Percentiles rank a stretch among this genome's conserved stretches.
Evolutionary conservation across 2,113 vertebrate genomes (phyloP).

Genomic region (Notarius quadriscutis): DNA sequence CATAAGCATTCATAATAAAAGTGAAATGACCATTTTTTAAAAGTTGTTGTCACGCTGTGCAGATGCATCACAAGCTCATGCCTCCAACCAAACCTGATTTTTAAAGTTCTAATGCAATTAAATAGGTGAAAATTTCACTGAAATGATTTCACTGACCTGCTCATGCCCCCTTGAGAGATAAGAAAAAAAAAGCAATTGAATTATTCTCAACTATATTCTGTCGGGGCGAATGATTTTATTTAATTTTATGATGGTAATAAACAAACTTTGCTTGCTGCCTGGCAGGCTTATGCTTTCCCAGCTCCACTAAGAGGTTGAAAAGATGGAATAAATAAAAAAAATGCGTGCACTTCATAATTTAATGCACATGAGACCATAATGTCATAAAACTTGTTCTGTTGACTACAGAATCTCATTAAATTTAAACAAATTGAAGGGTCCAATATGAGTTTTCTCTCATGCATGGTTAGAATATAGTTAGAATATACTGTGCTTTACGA

Average conservation of each 20-base stretch:
- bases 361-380: slow-evolving; percentile 16
- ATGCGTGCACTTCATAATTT: slow-evolving; percentile 1
- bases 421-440: slow-evolving; percentile 25
- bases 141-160: slow-evolving; percentile 32
- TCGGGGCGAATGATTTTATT: slow-evolving; percentile 39
- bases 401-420: slow-evolving; percentile 30
- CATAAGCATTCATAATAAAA: slow-evolving; percentile 24
- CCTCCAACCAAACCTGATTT: slow-evolving; percentile 20
- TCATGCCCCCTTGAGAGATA: slow-evolving; percentile 31
- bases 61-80: slow-evolving; percentile 17
- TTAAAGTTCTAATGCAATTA: slow-evolving; percentile 31
- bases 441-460: not conserved
- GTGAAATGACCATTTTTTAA: slow-evolving; percentile 14
- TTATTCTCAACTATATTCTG: slow-evolving; percentile 25
- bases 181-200: not conserved
- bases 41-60: not conserved
- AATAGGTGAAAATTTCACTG: slow-evolving; percentile 19
- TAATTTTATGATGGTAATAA: slow-evolving; percentile 51
- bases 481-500: slow-evolving; percentile 14
- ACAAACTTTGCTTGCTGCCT: slow-evolving; percentile 38
- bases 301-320: not conserved
- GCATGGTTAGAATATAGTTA: slow-evolving; percentile 12
- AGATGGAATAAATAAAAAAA: not conserved
- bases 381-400: slow-evolving; percentile 14
- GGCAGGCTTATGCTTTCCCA: not conserved